Evolutionary conservation across 2,888 invertebrate genomes (phyloP).

Genomic region (Chymomyza procnemis): DNA sequence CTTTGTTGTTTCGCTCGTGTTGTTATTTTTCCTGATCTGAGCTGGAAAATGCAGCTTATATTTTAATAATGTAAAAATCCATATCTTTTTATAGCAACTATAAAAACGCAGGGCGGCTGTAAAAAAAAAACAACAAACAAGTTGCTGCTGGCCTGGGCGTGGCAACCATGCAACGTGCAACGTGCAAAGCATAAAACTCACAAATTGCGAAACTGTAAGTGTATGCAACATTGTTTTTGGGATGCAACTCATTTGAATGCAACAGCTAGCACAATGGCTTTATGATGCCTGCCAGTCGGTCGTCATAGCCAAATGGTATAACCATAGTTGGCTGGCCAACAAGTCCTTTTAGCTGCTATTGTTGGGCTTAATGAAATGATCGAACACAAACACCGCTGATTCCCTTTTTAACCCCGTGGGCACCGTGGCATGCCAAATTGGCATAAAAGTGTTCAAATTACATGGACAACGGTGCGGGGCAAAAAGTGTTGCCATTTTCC

Average conservation of each 20-base stretch:
- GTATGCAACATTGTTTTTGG: constrained; percentile 49
- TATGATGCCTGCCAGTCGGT: neutral
- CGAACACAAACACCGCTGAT: constrained; percentile 8
- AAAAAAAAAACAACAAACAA: constrained; percentile 24
- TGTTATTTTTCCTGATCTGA: constrained; percentile 15
- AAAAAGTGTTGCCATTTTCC: constrained; percentile 19
- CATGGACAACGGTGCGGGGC: constrained; percentile 11
- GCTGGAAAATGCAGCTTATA: constrained; percentile 14
- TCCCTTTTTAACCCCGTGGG: neutral
- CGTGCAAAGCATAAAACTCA: constrained; percentile 3
- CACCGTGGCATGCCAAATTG: constrained; percentile 27
- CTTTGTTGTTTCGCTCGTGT: constrained; percentile 14
- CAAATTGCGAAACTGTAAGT: constrained; percentile 21
- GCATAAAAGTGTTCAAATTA: constrained; percentile 44
- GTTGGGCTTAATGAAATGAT: constrained; percentile 37
- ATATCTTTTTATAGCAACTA: constrained; percentile 60
- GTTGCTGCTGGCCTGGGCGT: neutral
- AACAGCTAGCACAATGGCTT: constrained; percentile 31
- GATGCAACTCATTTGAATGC: constrained; percentile 39
- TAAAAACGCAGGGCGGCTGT: constrained; percentile 53
- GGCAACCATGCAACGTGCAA: too few species aligned
- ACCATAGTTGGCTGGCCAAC: neutral
- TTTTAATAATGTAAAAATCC: constrained; percentile 60
- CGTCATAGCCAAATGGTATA: neutral
- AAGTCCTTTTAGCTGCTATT: neutral